Base-by-base conservation (phyloP, 1,140 invertebrate species). In the Ganaspis sp. region DNA sequence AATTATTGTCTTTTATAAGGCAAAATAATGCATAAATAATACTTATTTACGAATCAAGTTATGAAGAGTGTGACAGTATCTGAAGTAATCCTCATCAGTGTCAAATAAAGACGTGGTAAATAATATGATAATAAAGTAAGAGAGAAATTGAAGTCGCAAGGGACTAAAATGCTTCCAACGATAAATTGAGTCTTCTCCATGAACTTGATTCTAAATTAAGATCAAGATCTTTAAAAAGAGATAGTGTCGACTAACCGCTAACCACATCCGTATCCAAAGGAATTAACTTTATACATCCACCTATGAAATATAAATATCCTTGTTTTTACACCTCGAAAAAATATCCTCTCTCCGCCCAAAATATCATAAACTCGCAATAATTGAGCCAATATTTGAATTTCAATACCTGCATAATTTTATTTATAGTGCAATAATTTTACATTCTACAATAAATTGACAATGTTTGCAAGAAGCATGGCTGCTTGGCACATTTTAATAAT, bases 171-270 rank as follows among this genome's bases (percentile, higher is more conserved):
- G 17, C 23, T 69, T 23, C 21, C 29, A 23, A 19, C 15, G 29
- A 70, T 42, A 70, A 40, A 70, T 70, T 70, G 69, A 12, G 38
- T 70, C 29, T 37, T 70, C 58, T 64, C 12, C 21, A 64, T 64
- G 58, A 64, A 64, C 23, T 29, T 64, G 58, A 64, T 29, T 64
- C 58, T 64, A 64, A 64, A 64, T 64, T 29, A 64, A 64, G 58
- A 64, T 64, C 23, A 64, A 64, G 58, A 64, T 64, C 58, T 64
- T 64, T 64, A 29, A n/a, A 11, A 29, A 64, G 58, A 64, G 58
- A 64, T 64, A 29, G 58, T 64, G n/a, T n/a, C n/a, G 58, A 64
- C 58, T 64, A 64, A 15, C 58, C 58, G n/a, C 19, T 26, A 11
- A 54, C 19, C 53, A 54, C 45, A 49, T 49, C 17, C n/a, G 45